Percentiles rank a stretch among this genome's conserved stretches.
phyloP scores from a whole-genome alignment of 2,888 invertebrate genomes.

The Macrosiphum euphorbiae region DNA sequence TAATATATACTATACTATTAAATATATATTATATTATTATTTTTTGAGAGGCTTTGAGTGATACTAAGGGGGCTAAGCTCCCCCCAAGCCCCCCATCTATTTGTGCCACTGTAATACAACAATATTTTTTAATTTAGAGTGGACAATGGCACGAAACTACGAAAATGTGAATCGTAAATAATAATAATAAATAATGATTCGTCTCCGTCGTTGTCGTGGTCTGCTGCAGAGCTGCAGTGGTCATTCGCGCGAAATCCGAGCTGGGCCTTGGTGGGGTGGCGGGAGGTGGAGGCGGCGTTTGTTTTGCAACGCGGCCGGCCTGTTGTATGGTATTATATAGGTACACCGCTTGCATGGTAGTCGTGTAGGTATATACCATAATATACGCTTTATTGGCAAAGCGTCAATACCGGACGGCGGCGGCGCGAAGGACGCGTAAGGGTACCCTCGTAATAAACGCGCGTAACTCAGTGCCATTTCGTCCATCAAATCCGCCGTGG shows the following conservation, averaged over 20 bases:
- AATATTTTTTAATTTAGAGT: background rate
- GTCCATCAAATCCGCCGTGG: slow-evolving; percentile 56
- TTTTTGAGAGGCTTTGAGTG: too few relatives aligned
- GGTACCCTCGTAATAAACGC: slow-evolving; percentile 32
- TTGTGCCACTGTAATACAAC: too few relatives aligned
- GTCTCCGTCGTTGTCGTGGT: background rate
- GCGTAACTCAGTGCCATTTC: slow-evolving; percentile 57
- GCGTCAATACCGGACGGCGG: slow-evolving; percentile 24
- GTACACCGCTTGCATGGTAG: background rate
- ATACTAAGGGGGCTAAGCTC: too few relatives aligned
- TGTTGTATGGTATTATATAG: background rate
- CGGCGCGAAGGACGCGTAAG: slow-evolving; percentile 60
- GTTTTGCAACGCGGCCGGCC: slow-evolving; percentile 18
- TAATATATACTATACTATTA: too few relatives aligned
- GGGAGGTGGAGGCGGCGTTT: slow-evolving; percentile 20
- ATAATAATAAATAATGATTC: background rate
- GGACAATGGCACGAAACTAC: background rate
- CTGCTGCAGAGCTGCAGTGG: background rate
- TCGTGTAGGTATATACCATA: background rate
- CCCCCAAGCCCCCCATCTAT: too few relatives aligned
- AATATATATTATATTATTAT: too few relatives aligned
- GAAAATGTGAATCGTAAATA: background rate
- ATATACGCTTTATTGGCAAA: slow-evolving; percentile 26
- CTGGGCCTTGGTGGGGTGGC: background rate
- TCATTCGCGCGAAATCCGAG: slow-evolving; percentile 54